These are phyloP conservation scores for Dromas ardeola DNA, from an alignment of 2,113 vertebrate species.

Conservation along the genomic window DNA sequence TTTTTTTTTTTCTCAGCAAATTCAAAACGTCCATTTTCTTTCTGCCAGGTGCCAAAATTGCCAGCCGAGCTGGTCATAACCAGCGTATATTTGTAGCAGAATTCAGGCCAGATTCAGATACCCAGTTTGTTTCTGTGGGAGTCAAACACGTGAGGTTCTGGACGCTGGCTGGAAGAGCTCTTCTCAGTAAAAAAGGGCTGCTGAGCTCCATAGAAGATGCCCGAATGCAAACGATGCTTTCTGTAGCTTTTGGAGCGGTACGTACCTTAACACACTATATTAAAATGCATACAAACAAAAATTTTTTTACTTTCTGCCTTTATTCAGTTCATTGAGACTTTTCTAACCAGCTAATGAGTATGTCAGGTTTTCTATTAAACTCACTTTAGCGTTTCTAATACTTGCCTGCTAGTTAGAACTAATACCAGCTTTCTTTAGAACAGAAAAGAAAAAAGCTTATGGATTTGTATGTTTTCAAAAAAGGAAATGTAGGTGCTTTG, in stretches of 20 bases:
- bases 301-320: not conserved
- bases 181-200: conserved; percentile 95
- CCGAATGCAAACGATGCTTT: conserved; percentile 97
- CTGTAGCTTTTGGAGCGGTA: conserved; percentile 98
- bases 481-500: not conserved
- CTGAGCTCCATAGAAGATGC: conserved; percentile 91
- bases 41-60: conserved; percentile 91
- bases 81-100: conserved; percentile 98
- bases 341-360: not conserved
- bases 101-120: conserved; percentile 97
- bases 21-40: not conserved
- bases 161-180: conserved; percentile 91
- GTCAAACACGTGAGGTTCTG: conserved; percentile 98
- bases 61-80: conserved; percentile 88
- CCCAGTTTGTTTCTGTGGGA: conserved; percentile 96
- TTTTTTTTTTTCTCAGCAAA: not conserved
- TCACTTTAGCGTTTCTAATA: not conserved
- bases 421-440: not conserved
- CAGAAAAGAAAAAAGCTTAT: not conserved
- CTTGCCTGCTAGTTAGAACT: not conserved
- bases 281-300: not conserved
- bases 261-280: conserved; percentile 62
- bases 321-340: not conserved
- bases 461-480: not conserved
- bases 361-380: not conserved